Evolutionary conservation across 2,797 vertebrate species (phyloP).

Genomic region (Morus bassanus): DNA sequence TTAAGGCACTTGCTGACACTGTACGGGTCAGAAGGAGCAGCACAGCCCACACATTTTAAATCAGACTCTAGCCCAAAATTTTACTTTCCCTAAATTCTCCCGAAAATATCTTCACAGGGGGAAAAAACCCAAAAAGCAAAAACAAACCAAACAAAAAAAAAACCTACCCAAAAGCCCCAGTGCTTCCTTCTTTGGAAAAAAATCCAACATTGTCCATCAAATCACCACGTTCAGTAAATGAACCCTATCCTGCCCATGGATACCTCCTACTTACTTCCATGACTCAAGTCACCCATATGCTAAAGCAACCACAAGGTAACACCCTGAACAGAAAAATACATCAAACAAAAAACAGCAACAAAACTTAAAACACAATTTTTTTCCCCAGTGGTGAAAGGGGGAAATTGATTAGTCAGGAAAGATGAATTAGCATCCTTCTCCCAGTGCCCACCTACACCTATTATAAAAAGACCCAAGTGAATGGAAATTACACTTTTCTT

Average conservation of each 20-base stretch:
- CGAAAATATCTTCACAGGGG: background rate
- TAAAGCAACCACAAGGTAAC: constrained; percentile 19
- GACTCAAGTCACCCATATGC: constrained; percentile 15
- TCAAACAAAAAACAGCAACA: background rate
- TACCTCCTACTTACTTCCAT: background rate
- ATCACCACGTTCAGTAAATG: background rate
- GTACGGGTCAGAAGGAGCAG: background rate
- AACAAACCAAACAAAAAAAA: background rate
- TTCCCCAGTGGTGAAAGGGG: background rate
- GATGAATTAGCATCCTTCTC: background rate
- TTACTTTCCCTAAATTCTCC: background rate
- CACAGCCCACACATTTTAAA: background rate
- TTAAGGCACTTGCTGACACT: background rate
- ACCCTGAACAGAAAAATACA: background rate
- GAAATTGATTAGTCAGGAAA: background rate
- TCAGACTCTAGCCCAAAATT: background rate
- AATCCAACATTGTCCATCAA: background rate
- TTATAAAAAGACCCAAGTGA: background rate
- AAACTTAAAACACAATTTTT: background rate
- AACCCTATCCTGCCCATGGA: background rate
- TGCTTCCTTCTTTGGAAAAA: background rate
- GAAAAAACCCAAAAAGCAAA: background rate
- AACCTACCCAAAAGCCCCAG: background rate
- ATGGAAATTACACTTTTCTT: background rate
- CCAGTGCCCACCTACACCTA: background rate